Percentiles rank a stretch among this genome's conserved stretches.
These are phyloP conservation scores for Heterochromis multidens DNA, from an alignment of 2,113 vertebrate genomes.

Conservation along the genomic window DNA sequence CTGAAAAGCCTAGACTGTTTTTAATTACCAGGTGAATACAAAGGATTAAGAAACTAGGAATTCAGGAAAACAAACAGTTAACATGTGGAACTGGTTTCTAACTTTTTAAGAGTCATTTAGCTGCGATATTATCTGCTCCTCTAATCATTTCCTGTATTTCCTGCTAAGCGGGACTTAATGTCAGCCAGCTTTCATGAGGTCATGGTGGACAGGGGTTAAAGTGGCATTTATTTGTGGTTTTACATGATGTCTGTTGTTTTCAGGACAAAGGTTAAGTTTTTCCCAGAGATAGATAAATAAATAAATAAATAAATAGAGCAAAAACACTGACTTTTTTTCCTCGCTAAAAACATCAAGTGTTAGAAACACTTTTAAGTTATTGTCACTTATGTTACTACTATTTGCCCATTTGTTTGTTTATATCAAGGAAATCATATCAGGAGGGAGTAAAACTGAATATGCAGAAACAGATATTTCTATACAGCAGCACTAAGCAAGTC, in stretches of 20 bases:
- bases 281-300: not conserved
- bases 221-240: not conserved
- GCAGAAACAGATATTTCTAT: not conserved
- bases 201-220: not conserved
- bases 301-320: not conserved
- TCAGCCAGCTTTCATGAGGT: not conserved
- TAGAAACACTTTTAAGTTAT: not conserved
- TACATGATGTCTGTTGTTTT: not conserved
- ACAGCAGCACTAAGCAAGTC: not conserved
- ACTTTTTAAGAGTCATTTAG: not conserved
- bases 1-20: not conserved
- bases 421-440: not conserved
- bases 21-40: not conserved
- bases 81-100: not conserved
- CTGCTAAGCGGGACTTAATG: not conserved
- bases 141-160: not conserved
- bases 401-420: not conserved
- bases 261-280: fast-evolving
- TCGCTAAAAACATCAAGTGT: not conserved
- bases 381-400: fast-evolving
- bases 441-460: not conserved
- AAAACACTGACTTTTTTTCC: not conserved
- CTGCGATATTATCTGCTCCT: not conserved
- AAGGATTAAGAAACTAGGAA: not conserved
- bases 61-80: not conserved